Evolutionary conservation across 2,888 invertebrate species (phyloP).

Genomic region (Harmothoe impar): DNA sequence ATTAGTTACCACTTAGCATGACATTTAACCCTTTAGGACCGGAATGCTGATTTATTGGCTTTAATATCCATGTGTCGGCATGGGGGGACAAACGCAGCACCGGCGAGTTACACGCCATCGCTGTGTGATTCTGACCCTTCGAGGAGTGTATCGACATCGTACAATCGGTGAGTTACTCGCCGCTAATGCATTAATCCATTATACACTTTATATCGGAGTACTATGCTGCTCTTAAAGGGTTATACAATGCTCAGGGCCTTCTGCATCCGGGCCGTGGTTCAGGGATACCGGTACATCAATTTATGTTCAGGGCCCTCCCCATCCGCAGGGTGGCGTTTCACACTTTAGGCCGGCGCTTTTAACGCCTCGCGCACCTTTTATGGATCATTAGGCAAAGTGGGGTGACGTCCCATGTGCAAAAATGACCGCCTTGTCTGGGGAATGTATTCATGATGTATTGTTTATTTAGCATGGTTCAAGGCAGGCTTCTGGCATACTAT

Average conservation of each 20-base stretch:
- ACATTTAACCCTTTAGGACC: neutral
- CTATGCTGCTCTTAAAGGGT: no score
- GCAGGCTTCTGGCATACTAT: no score
- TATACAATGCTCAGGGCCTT: constrained; percentile 2
- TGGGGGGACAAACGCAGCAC: no score
- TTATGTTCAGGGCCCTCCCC: neutral
- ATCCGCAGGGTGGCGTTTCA: neutral
- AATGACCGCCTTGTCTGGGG: neutral
- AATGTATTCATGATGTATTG: constrained; percentile 5
- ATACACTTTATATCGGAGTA: no score
- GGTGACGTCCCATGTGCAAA: neutral
- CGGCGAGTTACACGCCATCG: no score
- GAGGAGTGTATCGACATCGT: no score
- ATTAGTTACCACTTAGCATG: neutral
- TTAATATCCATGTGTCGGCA: no score
- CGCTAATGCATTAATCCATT: no score
- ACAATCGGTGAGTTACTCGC: no score
- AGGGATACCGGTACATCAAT: neutral
- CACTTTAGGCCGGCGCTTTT: neutral
- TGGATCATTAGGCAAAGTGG: constrained; percentile 22
- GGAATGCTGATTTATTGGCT: no score
- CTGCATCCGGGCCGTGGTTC: neutral
- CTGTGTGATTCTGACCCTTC: no score
- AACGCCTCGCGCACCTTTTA: neutral
- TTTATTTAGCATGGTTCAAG: neutral